These are phyloP conservation scores for Hirtodrosophila confusa DNA, from an alignment of 2,888 invertebrate genomes.

Conservation along the genomic window DNA sequence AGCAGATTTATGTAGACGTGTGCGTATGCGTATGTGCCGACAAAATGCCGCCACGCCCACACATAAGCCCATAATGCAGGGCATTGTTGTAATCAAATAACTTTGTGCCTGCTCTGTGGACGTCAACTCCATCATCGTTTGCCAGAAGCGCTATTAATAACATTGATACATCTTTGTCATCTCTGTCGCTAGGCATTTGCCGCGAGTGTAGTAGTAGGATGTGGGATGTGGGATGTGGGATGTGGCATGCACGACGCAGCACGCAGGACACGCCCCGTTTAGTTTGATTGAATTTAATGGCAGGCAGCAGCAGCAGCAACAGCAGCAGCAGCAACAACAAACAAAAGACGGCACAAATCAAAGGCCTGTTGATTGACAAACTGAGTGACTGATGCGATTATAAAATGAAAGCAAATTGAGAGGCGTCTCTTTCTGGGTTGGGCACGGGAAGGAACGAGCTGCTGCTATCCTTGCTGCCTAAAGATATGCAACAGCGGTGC, in stretches of 20 bases:
- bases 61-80: constrained; percentile 34
- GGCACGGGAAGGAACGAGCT: too few species aligned
- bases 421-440: constrained; percentile 19
- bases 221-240: too few species aligned
- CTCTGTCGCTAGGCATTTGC: constrained; percentile 21
- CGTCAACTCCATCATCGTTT: constrained; percentile 63
- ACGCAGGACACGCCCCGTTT: constrained; percentile 7
- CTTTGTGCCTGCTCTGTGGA: constrained; percentile 42
- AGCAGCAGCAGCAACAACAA: constrained; percentile 7
- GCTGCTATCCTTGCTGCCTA: constrained; percentile 9
- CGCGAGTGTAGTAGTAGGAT: constrained; percentile 22
- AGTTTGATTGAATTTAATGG: constrained; percentile 54
- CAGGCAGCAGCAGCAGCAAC: constrained; percentile 5
- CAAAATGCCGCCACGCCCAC: background rate
- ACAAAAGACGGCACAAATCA: constrained; percentile 39
- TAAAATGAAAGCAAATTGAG: constrained; percentile 65
- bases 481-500: too few species aligned
- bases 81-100: constrained; percentile 64
- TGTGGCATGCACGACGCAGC: too few species aligned
- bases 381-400: constrained; percentile 66
- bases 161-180: constrained; percentile 73
- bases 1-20: constrained; percentile 38
- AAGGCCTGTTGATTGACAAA: constrained; percentile 49
- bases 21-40: constrained; percentile 4
- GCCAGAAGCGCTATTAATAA: constrained; percentile 78